A percentile compares a stretch with the other conserved stretches of the same genome.
These are phyloP conservation scores for Fringilla coelebs DNA, from an alignment of 2,797 vertebrate species.

Conservation along the genomic window DNA sequence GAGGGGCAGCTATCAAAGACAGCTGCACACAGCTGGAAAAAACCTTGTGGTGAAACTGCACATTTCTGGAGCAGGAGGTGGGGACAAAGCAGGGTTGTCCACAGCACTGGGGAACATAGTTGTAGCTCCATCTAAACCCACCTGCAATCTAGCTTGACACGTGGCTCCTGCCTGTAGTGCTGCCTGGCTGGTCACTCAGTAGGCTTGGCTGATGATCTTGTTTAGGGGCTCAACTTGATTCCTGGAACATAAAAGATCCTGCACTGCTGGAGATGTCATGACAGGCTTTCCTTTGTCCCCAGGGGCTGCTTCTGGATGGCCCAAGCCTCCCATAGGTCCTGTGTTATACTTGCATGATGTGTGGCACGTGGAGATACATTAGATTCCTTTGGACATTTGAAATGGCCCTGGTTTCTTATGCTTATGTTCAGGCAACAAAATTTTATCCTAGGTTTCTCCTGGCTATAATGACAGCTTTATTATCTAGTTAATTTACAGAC, in stretches of 20 bases:
- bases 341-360: not conserved
- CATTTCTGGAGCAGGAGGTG: not conserved
- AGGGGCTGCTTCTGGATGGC: not conserved
- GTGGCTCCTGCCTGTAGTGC: not conserved
- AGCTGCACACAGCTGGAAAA: not conserved
- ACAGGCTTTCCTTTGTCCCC: not conserved
- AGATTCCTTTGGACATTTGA: not conserved
- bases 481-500: not conserved
- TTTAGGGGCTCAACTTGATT: not conserved
- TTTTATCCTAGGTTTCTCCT: not conserved
- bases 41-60: not conserved
- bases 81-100: not conserved
- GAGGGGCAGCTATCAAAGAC: not conserved
- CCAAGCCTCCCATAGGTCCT: not conserved
- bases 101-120: rapidly evolving
- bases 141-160: not conserved
- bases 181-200: not conserved
- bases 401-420: not conserved
- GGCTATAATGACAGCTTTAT: not conserved
- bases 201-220: not conserved
- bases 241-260: not conserved
- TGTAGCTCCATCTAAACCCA: not conserved
- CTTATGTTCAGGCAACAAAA: not conserved
- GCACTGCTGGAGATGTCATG: not conserved
- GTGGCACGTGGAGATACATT: rapidly evolving